Evolutionary conservation across 2,888 invertebrate genomes (phyloP), one percentile per base, ranked within the genome.

Genomic region (Chalcis sispes): DNA sequence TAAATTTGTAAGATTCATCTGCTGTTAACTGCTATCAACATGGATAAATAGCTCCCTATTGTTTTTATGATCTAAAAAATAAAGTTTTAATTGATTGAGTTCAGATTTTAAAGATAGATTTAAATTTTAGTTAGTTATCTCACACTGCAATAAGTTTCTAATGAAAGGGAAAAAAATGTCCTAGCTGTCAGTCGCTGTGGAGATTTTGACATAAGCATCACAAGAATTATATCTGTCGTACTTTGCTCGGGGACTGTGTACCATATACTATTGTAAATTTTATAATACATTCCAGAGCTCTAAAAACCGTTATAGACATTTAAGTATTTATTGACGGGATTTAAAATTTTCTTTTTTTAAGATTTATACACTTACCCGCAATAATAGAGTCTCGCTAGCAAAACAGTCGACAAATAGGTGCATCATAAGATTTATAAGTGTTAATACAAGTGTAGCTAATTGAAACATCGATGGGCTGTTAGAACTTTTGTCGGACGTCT

Each of bases 121-220:
- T 1, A n/a, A 48, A 13, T 42, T 42, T 42, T 25, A 32, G n/a
- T 15, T n/a, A n/a, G 25, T 36, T 13, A 46, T 48, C 72, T 2
- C 27, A 77, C 77, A 1, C 29, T 54, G n/a, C 64, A 70, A 27
- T 70, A 77, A 3, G 59, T 77, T 3, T 20, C 23, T 10, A 72
- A 56, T 15, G 46, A 46, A 3, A 46, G n/a, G 46, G 2, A 46
- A n/a, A 46, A 46, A 46, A 46, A 46, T 46, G 4, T 46, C n/a
- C 46, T 15, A 15, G 46, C 46, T 46, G 46, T 15, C 4, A 46
- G 46, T 8, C n/a, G 8, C 13, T 8, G n/a, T 46, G 8, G 13
- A 15, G n/a, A 46, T 46, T 15, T n/a, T 15, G 46, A 46, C 3
- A 5, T 5, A n/a, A 46, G 2, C 15, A 46, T 46, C 8, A 46